Base-by-base conservation (phyloP, 2,797 vertebrate genomes). In the Bradypodion pumilum region DNA sequence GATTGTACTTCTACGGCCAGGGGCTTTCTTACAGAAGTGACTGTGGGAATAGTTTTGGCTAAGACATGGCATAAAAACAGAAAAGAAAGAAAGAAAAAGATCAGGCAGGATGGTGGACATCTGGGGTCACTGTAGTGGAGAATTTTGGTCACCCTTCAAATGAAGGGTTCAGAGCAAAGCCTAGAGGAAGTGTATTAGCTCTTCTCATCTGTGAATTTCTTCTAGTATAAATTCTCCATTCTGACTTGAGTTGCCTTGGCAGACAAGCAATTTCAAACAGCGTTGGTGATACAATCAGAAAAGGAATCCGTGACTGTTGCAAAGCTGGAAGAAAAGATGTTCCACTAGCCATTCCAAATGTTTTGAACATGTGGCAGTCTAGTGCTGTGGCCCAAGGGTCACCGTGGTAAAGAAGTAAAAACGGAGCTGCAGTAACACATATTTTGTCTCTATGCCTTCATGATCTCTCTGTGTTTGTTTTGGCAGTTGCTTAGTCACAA, bases 341-440 rank as follows among this genome's bases (percentile, higher is more conserved):
- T 42, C 74, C 72, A 73, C 0, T 3, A 44, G 52, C 19, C 19
- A 29, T 65, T 7, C 2, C 32, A 3, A 21, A 5, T 0, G 0
- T 0, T 60, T 66, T 68, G 12, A 19, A 59, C 8, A 8, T 29
- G 81, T 84, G 68, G 60, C 49, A 49, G 70, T 19, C 15, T 13
- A 10, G 19, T 19, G 56, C 21, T n/a, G 2, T 29, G 27, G 69
- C 37, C 6, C 21, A 59, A 70, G 37, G 29, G 49, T 59, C 66
- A 80, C 27, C 72, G 49, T 0, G 0, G 7, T 44, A 81, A 60
- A 85, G 76, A 21, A 56, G 76, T 68, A 74, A 3, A 0, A 25
- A 1, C 0, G 78, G 74, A 65, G 59, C 66, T 62, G 80, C 37
- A 65, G 37, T 73, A 42, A 82, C 83, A 72, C 27, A 49, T 8